phyloP scores from a whole-genome alignment of 2,113 vertebrate species.

The Marmota flaviventris region DNA sequence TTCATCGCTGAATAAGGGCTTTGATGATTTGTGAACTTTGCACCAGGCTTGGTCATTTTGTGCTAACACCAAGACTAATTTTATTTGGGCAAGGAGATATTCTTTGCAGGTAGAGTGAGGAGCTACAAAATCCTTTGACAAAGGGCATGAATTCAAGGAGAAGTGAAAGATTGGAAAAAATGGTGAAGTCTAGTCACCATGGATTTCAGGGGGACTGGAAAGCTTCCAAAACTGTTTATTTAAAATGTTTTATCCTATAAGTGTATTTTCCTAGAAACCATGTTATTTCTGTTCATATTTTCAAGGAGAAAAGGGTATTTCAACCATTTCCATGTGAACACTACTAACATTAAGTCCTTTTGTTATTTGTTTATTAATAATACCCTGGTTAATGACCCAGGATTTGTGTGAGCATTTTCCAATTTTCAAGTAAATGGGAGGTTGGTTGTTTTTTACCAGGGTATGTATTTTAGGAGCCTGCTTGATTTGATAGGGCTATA shows the following conservation, averaged over 20 bases:
- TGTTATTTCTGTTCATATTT: not conserved
- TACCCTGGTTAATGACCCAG: not conserved
- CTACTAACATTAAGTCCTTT: not conserved
- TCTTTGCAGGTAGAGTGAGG: not conserved
- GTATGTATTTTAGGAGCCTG: not conserved
- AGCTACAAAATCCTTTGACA: not conserved
- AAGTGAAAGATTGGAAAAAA: not conserved
- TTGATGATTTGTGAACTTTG: too few species aligned
- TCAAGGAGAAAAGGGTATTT: not conserved
- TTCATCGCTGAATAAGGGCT: too few species aligned
- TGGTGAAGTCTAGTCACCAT: not conserved
- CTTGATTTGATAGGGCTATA: not conserved
- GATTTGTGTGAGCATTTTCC: not conserved
- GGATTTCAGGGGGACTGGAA: not conserved
- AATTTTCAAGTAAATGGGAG: not conserved
- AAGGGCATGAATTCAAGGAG: not conserved
- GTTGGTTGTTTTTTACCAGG: not conserved
- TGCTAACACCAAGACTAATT: not conserved
- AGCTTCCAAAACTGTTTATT: not conserved
- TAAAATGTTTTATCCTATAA: not conserved
- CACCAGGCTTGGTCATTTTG: too few species aligned
- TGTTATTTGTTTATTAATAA: constrained; percentile 16
- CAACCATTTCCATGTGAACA: constrained; percentile 7
- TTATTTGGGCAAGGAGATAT: not conserved
- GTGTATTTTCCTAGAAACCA: not conserved